These are phyloP conservation scores for Aromia moschata DNA, from an alignment of 2,888 invertebrate species.

Conservation along the genomic window DNA sequence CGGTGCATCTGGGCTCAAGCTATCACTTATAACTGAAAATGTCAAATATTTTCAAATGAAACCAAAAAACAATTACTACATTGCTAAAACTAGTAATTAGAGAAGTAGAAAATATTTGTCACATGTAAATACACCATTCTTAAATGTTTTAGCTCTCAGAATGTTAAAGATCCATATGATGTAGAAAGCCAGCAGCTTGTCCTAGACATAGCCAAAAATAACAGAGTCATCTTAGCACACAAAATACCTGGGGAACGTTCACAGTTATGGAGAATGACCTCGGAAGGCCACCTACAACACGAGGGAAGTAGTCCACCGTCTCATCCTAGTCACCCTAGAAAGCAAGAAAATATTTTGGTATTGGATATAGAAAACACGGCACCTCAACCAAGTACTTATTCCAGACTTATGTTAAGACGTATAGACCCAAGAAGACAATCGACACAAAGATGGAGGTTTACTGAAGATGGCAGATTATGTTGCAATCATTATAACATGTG, in stretches of 20 bases:
- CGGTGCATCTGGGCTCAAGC: too few relatives aligned
- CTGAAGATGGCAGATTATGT: slow-evolving; percentile 83
- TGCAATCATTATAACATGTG: slow-evolving; percentile 90
- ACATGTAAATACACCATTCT: too few relatives aligned
- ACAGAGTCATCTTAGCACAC: slow-evolving; percentile 74
- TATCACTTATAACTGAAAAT: too few relatives aligned
- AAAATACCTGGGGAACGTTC: slow-evolving; percentile 78
- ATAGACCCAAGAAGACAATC: slow-evolving; percentile 84
- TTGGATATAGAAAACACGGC: slow-evolving; percentile 84
- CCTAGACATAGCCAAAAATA: slow-evolving; percentile 76
- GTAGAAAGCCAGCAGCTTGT: slow-evolving; percentile 81
- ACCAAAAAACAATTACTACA: too few relatives aligned
- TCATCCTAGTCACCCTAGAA: slow-evolving; percentile 55
- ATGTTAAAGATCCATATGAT: slow-evolving; percentile 62
- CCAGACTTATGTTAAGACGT: slow-evolving; percentile 81
- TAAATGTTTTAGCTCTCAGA: slow-evolving; percentile 44
- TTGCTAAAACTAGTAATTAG: too few relatives aligned
- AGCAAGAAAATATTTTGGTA: slow-evolving; percentile 67
- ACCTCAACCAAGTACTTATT: slow-evolving; percentile 82
- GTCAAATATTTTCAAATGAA: too few relatives aligned
- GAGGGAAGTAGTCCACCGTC: slow-evolving; percentile 84
- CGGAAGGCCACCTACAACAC: slow-evolving; percentile 89
- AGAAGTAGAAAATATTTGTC: too few relatives aligned
- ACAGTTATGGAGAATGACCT: slow-evolving; percentile 95
- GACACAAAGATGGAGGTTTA: slow-evolving; percentile 94